Base-by-base conservation (phyloP, 2,888 invertebrate species). In the Zele albiditarsus region DNA sequence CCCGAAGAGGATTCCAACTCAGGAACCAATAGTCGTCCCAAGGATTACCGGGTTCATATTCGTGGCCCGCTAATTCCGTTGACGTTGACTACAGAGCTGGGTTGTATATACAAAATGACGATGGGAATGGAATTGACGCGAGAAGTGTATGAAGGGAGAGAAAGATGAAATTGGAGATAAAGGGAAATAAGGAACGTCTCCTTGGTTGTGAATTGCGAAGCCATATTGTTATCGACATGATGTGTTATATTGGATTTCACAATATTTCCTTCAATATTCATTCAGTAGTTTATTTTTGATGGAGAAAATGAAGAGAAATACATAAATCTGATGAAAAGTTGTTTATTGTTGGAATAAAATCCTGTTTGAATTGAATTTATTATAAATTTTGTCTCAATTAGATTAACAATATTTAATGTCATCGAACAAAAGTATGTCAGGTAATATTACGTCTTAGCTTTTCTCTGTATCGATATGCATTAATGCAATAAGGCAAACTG, bases 11-110 rank as follows among this genome's bases (percentile, higher is more conserved):
- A 67, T 73, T 73, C 27, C 27, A 62, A 53, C 53, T 53, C 58
- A 33, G 20, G 66, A 42, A 67, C 73, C 73, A 73, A 73, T 73
- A 67, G 66, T 73, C 57, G 63, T 73, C 58, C 63, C n/a, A 4
- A 57, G 73, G 73, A 73, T 73, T 73, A 71, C 71, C 46, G 33
- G 66, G 67, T 73, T 73, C 67, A 73, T 65, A 67, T 66, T 58
- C 73, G 63, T 63, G 23, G 63, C 49, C 49, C 73, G 31, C 66
- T 73, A 73, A 73, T 73, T 73, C 73, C 58, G 73, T 57, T 67
- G 67, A 73, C 73, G 58, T 73, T 27, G 28, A 49, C 57, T 57
- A 25, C 70, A 38, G 71, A 66, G 60, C 46, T n/a, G 4, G 8
- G 5, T 8, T 53, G n/a, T 53, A 53, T 53, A 46, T 53, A 42